Conservation (phyloP, 2,113 vertebrate genomes). For the Heterochromis multidens region DNA sequence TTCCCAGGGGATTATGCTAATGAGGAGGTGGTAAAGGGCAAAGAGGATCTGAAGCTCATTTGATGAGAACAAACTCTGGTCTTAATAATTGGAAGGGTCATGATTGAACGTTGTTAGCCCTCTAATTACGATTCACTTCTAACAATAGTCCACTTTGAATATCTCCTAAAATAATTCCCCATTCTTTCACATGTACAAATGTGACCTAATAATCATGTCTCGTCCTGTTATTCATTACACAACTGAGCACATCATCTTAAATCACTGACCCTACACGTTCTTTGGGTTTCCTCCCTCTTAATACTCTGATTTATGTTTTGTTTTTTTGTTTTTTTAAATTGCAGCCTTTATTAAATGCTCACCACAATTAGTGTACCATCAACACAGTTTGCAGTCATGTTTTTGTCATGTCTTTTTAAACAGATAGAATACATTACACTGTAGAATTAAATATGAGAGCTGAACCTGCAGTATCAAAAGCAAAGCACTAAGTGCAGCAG, state of each 20-base stretch:
- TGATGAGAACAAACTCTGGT: conserved; percentile 62
- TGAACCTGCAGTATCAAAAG: neutral
- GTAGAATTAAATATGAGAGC: neutral
- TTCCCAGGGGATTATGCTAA: conserved; percentile 71
- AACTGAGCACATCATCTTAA: neutral
- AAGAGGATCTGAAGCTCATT: conserved; percentile 61
- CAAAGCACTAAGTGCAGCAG: neutral
- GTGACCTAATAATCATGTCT: conserved; percentile 25
- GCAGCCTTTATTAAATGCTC: neutral
- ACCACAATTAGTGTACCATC: neutral
- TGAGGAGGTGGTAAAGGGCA: conserved; percentile 67
- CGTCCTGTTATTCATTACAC: conserved; percentile 2
- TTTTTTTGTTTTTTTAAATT: too few species aligned
- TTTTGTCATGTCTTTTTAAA: neutral
- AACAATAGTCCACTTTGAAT: conserved; percentile 58
- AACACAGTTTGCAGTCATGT: neutral
- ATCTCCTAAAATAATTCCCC: conserved; percentile 27
- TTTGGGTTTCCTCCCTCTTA: neutral
- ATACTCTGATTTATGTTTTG: too few species aligned
- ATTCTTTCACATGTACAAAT: conserved; percentile 1
- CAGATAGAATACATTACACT: neutral
- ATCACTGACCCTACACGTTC: neutral
- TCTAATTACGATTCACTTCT: conserved; percentile 50
- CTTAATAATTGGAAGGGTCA: conserved; percentile 64
- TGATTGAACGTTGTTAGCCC: conserved; percentile 58